These are phyloP conservation scores for Spodoptera exigua DNA, from an alignment of 2,888 invertebrate species.

Conservation along the genomic window DNA sequence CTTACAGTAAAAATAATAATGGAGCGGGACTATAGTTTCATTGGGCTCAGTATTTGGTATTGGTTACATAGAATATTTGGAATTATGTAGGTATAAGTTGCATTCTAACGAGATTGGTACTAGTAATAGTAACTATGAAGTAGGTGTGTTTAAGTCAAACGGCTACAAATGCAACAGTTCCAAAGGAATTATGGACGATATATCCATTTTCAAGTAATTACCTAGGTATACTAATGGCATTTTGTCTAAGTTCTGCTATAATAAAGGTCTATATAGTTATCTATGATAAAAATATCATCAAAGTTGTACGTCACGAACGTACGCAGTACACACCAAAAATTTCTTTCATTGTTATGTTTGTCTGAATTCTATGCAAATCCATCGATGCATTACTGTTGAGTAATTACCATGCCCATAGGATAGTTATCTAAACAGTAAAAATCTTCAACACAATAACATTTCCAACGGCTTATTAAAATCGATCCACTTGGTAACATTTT, in stretches of 20 bases:
- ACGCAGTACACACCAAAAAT: slow-evolving; percentile 10
- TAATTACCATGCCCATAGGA: no score
- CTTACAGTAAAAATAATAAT: not conserved
- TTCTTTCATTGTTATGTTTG: not conserved
- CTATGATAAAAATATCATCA: not conserved
- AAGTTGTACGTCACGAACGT: no score
- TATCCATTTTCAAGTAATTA: not conserved
- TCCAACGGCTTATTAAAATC: no score
- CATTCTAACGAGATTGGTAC: slow-evolving; percentile 22
- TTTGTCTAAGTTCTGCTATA: slow-evolving; percentile 14
- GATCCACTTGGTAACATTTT: no score
- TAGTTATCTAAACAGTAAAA: no score
- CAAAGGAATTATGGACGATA: slow-evolving; percentile 11
- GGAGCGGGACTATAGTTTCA: slow-evolving; percentile 2
- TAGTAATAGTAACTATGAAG: slow-evolving; percentile 39
- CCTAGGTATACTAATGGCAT: slow-evolving; percentile 7
- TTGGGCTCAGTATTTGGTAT: slow-evolving; percentile 33
- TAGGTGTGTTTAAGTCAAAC: slow-evolving; percentile 14
- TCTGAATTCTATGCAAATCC: no score
- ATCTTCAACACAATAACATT: no score
- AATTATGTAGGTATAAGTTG: slow-evolving; percentile 29
- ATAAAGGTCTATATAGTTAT: slow-evolving; percentile 15
- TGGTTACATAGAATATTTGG: slow-evolving; percentile 36
- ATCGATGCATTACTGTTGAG: no score
- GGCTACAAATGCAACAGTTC: slow-evolving; percentile 10